These are phyloP conservation scores for Austrofundulus limnaeus DNA, from an alignment of 2,113 vertebrate species.

Conservation along the genomic window DNA sequence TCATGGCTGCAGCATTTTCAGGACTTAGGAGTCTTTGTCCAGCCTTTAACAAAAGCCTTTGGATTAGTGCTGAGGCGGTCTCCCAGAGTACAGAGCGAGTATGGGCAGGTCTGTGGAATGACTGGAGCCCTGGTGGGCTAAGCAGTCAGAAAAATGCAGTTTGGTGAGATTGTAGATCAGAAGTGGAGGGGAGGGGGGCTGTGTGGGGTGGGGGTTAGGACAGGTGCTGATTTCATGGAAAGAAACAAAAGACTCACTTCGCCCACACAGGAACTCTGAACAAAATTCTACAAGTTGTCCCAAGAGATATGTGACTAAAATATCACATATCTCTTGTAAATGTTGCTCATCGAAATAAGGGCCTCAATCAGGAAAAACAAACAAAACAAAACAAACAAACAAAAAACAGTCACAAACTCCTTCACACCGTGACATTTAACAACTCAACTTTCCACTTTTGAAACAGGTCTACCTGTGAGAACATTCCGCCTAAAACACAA, in stretches of 20 bases:
- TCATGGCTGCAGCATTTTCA: slow-evolving; percentile 60
- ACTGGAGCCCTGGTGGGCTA: slow-evolving; percentile 76
- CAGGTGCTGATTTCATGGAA: slow-evolving; percentile 52
- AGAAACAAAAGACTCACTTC: slow-evolving; percentile 58
- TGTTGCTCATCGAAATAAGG: too few relatives aligned
- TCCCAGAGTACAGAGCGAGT: slow-evolving; percentile 73
- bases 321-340: too few relatives aligned
- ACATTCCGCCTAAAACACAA: slow-evolving; percentile 50
- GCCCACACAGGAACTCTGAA: neutral
- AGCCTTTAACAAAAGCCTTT: slow-evolving; percentile 68
- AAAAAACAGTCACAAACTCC: slow-evolving; percentile 3
- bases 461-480: slow-evolving; percentile 40
- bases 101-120: slow-evolving; percentile 75
- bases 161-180: slow-evolving; percentile 78
- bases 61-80: slow-evolving; percentile 68
- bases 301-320: too few relatives aligned
- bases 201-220: slow-evolving; percentile 13
- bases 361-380: too few relatives aligned
- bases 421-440: slow-evolving; percentile 25
- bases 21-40: slow-evolving; percentile 71
- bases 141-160: slow-evolving; percentile 78
- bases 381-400: too few relatives aligned
- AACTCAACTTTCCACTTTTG: slow-evolving; percentile 33
- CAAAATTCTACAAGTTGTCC: neutral
- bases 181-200: slow-evolving; percentile 1